Conservation (phyloP, 2,888 invertebrate species). For the Rotaria sp. region DNA sequence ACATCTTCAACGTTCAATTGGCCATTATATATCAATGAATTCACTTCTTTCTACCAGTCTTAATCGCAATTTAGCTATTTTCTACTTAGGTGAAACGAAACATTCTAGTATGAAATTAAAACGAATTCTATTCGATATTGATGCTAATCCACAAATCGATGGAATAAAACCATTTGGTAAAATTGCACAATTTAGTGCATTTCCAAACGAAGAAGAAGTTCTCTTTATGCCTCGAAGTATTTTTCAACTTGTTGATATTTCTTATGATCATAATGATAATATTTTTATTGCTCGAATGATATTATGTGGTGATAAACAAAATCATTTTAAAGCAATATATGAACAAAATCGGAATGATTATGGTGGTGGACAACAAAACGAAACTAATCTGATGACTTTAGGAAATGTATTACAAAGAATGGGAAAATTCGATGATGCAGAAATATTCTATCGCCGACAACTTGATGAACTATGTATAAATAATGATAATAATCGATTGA, state of each 20-base stretch:
- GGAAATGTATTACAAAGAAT: too few species aligned
- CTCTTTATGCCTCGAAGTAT: not conserved
- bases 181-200: not conserved
- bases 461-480: too few species aligned
- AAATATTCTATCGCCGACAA: too few species aligned
- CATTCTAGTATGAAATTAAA: not conserved
- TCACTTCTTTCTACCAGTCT: not conserved
- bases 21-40: not conserved
- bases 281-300: not conserved
- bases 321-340: too few species aligned
- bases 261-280: not conserved
- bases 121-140: not conserved
- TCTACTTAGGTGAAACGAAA: not conserved
- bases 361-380: too few species aligned
- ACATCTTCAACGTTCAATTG: not conserved
- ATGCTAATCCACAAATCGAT: not conserved
- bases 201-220: not conserved
- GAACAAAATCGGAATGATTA: too few species aligned
- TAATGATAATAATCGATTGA: too few species aligned
- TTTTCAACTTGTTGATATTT: not conserved
- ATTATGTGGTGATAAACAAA: not conserved
- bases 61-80: not conserved
- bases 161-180: not conserved
- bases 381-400: too few species aligned
- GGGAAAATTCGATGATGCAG: too few species aligned